A percentile compares a stretch with the other conserved stretches of the same genome.
phyloP scores from a whole-genome alignment of 2,113 vertebrate genomes.

The Lates calcarifer region DNA sequence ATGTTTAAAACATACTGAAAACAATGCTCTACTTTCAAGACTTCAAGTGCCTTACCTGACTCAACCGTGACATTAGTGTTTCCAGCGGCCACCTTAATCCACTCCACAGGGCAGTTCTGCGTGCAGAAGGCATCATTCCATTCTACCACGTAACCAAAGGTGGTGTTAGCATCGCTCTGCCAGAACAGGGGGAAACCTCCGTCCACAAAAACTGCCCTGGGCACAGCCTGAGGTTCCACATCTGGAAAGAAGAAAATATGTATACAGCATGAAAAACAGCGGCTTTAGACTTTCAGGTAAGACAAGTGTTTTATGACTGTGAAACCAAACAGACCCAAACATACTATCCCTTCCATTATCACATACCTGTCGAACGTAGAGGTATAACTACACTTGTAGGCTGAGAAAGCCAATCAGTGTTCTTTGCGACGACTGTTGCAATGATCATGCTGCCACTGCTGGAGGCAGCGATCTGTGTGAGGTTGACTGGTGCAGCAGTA shows the following conservation, averaged over 20 bases:
- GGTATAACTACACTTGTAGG: slow-evolving; percentile 64
- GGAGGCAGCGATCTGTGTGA: slow-evolving; percentile 55
- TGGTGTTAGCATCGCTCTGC: slow-evolving; percentile 62
- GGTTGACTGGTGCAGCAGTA: slow-evolving; percentile 54
- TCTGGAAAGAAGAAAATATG: slow-evolving; percentile 61
- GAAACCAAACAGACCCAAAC: background rate
- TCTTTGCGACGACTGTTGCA: slow-evolving; percentile 72
- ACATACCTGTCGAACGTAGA: slow-evolving; percentile 70
- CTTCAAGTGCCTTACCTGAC: slow-evolving; percentile 69
- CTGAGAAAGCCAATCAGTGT: slow-evolving; percentile 67
- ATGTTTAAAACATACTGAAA: slow-evolving; percentile 1
- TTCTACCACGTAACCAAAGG: slow-evolving; percentile 78
- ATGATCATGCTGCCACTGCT: slow-evolving; percentile 43
- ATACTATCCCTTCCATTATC: background rate
- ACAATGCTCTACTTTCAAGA: background rate
- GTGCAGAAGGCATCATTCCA: slow-evolving; percentile 74
- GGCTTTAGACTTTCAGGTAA: background rate
- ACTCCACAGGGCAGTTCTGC: slow-evolving; percentile 74
- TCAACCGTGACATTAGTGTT: slow-evolving; percentile 70
- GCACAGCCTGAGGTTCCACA: slow-evolving; percentile 23
- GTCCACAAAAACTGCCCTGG: slow-evolving; percentile 37
- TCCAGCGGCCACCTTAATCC: slow-evolving; percentile 71
- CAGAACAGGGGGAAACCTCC: slow-evolving; percentile 75
- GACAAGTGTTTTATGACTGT: background rate
- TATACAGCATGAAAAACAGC: background rate